A percentile compares a stretch with the other conserved stretches of the same genome.
Evolutionary conservation across 2,888 invertebrate species (phyloP).

Genomic region (Trilocha varians): DNA sequence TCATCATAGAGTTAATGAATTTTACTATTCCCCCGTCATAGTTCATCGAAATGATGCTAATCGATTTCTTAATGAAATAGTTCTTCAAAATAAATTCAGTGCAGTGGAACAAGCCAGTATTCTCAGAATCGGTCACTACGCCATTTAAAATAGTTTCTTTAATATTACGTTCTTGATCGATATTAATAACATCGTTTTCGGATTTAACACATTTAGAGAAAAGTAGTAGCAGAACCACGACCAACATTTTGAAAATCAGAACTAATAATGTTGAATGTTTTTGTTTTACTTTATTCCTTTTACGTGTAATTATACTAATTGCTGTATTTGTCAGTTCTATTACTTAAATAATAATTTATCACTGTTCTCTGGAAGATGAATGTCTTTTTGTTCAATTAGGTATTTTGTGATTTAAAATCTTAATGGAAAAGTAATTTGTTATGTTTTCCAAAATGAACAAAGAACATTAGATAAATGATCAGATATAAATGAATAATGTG

Average conservation of each 20-base stretch:
- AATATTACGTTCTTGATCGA: not conserved
- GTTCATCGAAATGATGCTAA: constrained; percentile 15
- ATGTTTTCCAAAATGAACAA: too few species aligned
- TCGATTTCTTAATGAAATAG: constrained; percentile 12
- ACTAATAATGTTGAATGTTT: not conserved
- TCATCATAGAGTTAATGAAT: constrained; percentile 13
- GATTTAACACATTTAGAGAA: not conserved
- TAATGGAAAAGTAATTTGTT: too few species aligned
- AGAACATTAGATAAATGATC: too few species aligned
- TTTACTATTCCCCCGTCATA: constrained; percentile 11
- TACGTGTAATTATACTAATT: too few species aligned
- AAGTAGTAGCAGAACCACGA: constrained; percentile 7
- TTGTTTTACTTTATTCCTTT: not conserved
- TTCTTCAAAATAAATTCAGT: constrained; percentile 9
- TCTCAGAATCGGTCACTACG: not conserved
- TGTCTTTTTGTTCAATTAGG: too few species aligned
- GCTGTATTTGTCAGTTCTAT: not conserved
- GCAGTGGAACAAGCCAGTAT: constrained; percentile 4
- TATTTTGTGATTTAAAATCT: too few species aligned
- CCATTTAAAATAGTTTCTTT: not conserved
- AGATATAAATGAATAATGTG: too few species aligned
- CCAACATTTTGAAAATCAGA: constrained; percentile 13
- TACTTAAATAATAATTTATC: not conserved
- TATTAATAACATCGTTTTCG: not conserved
- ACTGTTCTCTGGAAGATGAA: not conserved